These are phyloP conservation scores for Neoniphon sammara DNA, from an alignment of 2,797 vertebrate species.

Conservation along the genomic window DNA sequence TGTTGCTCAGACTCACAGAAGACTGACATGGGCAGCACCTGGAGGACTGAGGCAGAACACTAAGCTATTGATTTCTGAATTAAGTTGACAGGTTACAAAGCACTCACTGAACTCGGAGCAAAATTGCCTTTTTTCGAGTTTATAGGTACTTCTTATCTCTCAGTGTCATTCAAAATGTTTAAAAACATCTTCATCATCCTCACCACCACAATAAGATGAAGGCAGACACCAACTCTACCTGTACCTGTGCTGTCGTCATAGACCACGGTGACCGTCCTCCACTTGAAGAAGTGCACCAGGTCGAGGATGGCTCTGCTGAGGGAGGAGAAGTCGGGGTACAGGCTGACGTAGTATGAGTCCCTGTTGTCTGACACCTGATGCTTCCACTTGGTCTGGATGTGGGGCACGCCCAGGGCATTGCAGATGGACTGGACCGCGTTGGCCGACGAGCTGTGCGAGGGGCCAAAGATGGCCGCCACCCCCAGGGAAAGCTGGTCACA, in stretches of 20 bases:
- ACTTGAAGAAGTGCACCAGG: conserved; percentile 99
- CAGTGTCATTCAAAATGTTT: not conserved
- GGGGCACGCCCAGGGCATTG: conserved; percentile 96
- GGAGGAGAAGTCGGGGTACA: conserved; percentile 98
- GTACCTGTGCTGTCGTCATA: conserved; percentile 99
- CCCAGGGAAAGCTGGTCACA: conserved; percentile 98
- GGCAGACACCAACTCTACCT: conserved; percentile 75
- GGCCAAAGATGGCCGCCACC: conserved; percentile 98
- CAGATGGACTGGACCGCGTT: conserved; percentile 99
- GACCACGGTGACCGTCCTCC: conserved; percentile 98
- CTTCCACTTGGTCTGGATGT: conserved; percentile 99
- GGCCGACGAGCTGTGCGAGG: conserved; percentile 98
- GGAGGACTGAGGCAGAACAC: conserved; percentile 75
- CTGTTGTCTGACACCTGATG: conserved; percentile 99
- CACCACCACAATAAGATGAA: conserved; percentile 33
- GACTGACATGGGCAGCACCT: conserved; percentile 77
- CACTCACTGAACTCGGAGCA: conserved; percentile 66
- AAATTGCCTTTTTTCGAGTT: conserved; percentile 30
- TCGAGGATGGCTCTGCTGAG: conserved; percentile 98
- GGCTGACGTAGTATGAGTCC: conserved; percentile 98
- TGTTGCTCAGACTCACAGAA: conserved; percentile 74
- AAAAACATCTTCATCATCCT: not conserved
- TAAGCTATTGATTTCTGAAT: conserved; percentile 83
- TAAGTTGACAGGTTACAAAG: conserved; percentile 80
- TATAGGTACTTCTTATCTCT: conserved; percentile 41